Base-by-base conservation (phyloP, 2,113 vertebrate genomes). In the Hymenochirus boettgeri region DNA sequence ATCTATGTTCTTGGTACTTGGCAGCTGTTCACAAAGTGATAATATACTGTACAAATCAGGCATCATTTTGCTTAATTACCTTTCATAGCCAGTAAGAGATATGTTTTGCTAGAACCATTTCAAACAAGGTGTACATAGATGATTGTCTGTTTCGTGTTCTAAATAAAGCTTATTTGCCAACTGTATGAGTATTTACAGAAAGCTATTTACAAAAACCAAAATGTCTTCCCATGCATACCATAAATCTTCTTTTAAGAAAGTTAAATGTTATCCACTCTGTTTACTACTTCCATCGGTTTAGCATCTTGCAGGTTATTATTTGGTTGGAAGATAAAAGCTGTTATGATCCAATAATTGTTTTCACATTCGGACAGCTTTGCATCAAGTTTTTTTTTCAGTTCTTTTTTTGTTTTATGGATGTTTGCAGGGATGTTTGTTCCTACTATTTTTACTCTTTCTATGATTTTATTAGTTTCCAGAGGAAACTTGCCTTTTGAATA, bases 401-500 rank as follows among this genome's bases (percentile, higher is more conserved):
- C n/a, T n/a, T n/a, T n/a, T n/a, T 5, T 61, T 51, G 37, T 46
- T 31, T 50, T 3, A 10, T 48, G 33, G 11, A 33, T 21, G 23
- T 23, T 52, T 12, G n/a, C 35, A 15, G n/a, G 24, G 6, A 25
- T 18, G 15, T 55, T 10, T 37, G 25, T n/a, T 54, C 12, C 22
- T 17, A 19, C 61, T 23, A 22, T 25, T 35, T 7, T 35, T 31
- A 10, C 10, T 31, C 29, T 10, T 31, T 27, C n/a, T 27, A 31
- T 54, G 25, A 19, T 29, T 13, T 7, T 4, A 48, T 48, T 31
- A n/a, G 71, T 76, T 71, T 70, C 72, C 45, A 59, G 47, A 72
- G 78, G 75, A 63, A 59, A 48, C 67, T 74, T 70, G 75, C 74
- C 71, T 74, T 67, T 58, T 63, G 53, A 79, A 72, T 75, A 79